These are phyloP conservation scores for Rugalucina vietnamica DNA, from an alignment of 2,888 invertebrate species.

Conservation along the genomic window DNA sequence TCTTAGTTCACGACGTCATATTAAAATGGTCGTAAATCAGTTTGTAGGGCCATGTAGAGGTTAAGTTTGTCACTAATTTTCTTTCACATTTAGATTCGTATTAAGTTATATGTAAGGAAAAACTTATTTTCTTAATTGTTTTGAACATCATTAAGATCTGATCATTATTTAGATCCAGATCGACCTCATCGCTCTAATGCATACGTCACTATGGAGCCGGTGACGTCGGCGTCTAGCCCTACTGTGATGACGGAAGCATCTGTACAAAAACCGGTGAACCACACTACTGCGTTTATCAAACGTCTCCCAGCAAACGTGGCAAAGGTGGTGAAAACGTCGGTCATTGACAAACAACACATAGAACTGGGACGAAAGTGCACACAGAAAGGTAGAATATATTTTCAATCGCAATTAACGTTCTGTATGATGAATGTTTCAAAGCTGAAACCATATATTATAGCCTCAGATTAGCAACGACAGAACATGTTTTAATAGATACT, in stretches of 20 bases:
- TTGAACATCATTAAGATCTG: background rate
- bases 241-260: background rate
- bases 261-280: background rate
- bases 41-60: no score
- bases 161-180: background rate
- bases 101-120: no score
- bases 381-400: conserved; percentile 58
- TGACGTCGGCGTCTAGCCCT: background rate
- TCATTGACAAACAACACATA: conserved; percentile 37
- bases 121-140: background rate
- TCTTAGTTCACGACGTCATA: no score
- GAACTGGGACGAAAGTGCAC: conserved; percentile 43
- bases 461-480: no score
- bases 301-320: conserved; percentile 17
- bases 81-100: no score
- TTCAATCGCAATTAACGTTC: no score
- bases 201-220: background rate
- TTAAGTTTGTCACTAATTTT: no score
- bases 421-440: no score
- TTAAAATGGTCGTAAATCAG: no score
- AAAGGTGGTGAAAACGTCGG: conserved; percentile 37
- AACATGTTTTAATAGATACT: no score
- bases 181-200: background rate
- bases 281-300: conserved; percentile 18
- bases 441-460: no score